A percentile compares a stretch with the other conserved stretches of the same genome.
Conservation (phyloP, 2,113 vertebrate species). For the Macrotis lagotis region DNA sequence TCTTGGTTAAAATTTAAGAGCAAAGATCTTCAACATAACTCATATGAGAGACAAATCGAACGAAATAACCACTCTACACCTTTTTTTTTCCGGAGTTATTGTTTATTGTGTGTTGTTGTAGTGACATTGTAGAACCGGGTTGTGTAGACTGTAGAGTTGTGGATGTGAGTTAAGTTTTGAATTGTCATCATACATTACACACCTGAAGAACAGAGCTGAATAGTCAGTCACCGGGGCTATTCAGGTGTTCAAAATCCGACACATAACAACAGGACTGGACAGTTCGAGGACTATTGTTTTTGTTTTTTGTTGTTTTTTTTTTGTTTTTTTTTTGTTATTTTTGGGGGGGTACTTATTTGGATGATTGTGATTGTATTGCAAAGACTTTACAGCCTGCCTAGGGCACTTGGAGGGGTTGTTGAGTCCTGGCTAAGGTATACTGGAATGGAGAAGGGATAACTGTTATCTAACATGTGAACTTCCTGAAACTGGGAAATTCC, state of each 20-base stretch:
- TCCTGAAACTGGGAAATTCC: neutral
- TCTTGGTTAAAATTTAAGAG: neutral
- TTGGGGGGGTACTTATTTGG: neutral
- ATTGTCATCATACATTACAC: slow-evolving; percentile 2
- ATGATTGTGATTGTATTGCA: neutral
- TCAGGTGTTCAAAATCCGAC: neutral
- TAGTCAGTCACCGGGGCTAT: slow-evolving; percentile 1
- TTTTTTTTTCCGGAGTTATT: slow-evolving; percentile 3
- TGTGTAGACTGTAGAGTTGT: slow-evolving; percentile 1
- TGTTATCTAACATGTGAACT: neutral
- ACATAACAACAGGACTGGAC: neutral
- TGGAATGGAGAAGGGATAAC: neutral
- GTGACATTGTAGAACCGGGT: slow-evolving; percentile 1
- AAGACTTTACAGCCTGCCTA: slow-evolving; percentile 1
- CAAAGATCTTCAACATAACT: neutral
- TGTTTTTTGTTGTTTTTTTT: neutral
- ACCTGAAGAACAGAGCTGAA: neutral
- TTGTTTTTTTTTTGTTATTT: neutral
- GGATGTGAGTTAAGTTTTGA: slow-evolving; percentile 2
- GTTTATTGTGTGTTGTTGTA: slow-evolving; percentile 2
- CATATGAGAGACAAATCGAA: neutral
- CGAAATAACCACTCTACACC: neutral
- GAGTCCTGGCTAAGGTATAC: neutral
- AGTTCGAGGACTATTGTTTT: neutral
- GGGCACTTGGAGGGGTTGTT: neutral